These are phyloP conservation scores for Dryobotodes eremita DNA, from an alignment of 2,888 invertebrate genomes.

Conservation along the genomic window DNA sequence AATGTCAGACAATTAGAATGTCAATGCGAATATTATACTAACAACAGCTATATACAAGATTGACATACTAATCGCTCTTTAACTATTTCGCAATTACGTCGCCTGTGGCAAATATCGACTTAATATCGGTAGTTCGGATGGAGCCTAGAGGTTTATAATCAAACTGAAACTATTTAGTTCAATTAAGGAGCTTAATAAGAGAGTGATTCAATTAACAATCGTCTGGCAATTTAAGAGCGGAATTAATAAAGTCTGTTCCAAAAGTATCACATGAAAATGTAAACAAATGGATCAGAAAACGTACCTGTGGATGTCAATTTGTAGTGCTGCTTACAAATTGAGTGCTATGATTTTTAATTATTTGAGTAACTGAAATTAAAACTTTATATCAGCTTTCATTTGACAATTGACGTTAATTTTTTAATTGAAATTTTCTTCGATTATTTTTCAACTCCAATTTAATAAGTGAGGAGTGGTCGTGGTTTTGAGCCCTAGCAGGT, in stretches of 20 bases:
- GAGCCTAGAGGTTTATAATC: background rate
- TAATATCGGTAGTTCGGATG: slow-evolving; percentile 34
- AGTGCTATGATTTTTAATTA: too few species aligned
- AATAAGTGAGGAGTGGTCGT: background rate
- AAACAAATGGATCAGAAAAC: background rate
- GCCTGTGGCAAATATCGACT: slow-evolving; percentile 39
- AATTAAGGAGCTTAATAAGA: slow-evolving; percentile 18
- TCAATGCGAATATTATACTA: slow-evolving; percentile 57
- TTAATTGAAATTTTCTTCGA: background rate
- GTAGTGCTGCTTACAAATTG: too few species aligned
- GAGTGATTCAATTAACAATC: slow-evolving; percentile 36
- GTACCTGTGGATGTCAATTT: background rate
- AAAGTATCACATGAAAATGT: background rate
- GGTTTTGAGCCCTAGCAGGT: background rate
- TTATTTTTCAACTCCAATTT: background rate
- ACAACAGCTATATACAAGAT: slow-evolving; percentile 30
- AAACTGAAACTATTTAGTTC: slow-evolving; percentile 32
- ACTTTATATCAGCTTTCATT: background rate
- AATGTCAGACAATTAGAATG: slow-evolving; percentile 54
- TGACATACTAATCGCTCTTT: slow-evolving; percentile 48
- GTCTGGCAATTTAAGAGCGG: slow-evolving; percentile 20
- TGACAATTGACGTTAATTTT: background rate
- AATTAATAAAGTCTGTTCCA: background rate
- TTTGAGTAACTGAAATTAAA: background rate
- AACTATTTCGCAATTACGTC: slow-evolving; percentile 39